Evolutionary conservation across 1,140 invertebrate genomes (phyloP).

Genomic region (Oryctes rhinoceros): DNA sequence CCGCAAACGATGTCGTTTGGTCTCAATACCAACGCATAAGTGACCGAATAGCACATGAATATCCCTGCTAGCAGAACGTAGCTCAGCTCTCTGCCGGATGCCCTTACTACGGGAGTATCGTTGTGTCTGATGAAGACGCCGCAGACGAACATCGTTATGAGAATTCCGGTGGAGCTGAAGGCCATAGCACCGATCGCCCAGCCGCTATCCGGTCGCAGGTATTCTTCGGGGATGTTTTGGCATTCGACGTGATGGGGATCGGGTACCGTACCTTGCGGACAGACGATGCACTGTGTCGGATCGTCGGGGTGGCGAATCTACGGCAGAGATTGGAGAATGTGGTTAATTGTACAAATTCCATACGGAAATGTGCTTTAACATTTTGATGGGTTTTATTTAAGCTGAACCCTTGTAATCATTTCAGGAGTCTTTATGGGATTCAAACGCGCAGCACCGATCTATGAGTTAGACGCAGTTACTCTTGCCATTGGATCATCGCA

Average conservation of each 20-base stretch:
- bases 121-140: constrained; percentile 75
- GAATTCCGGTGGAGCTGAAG: constrained; percentile 79
- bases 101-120: constrained; percentile 88
- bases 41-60: constrained; percentile 88
- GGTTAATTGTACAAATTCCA: no score
- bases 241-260: constrained; percentile 78
- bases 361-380: no score
- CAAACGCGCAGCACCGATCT: no score
- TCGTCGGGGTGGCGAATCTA: constrained; percentile 81
- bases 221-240: constrained; percentile 82
- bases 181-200: constrained; percentile 92
- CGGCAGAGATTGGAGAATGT: background rate
- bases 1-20: constrained; percentile 80
- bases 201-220: constrained; percentile 79
- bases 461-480: no score
- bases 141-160: constrained; percentile 76
- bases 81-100: constrained; percentile 87
- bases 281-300: constrained; percentile 85
- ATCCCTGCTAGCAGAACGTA: constrained; percentile 89
- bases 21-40: constrained; percentile 81
- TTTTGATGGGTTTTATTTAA: no score
- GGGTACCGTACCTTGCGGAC: constrained; percentile 83
- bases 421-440: no score
- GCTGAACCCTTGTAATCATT: no score
- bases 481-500: no score